A percentile compares a stretch with the other conserved stretches of the same genome.
Conservation (phyloP, 2,113 vertebrate genomes). For the Brienomyrus longianalis region DNA sequence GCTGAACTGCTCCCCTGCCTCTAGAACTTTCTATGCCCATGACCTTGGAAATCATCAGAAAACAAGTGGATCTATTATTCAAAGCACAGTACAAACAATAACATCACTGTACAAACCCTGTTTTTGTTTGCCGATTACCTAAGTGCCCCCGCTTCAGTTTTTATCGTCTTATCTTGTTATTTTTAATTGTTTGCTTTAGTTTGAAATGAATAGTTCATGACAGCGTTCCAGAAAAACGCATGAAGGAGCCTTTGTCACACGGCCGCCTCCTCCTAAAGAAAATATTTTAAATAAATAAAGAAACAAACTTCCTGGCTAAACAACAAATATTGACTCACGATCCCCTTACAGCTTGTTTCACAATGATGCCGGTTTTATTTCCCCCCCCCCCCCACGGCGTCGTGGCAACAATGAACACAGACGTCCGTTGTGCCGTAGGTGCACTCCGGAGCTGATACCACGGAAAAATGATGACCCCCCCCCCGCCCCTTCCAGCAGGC, state of each 20-base stretch:
- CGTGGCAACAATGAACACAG: constrained; percentile 45
- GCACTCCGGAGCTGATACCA: not conserved
- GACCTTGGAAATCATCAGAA: constrained; percentile 49
- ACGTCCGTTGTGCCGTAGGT: constrained; percentile 28
- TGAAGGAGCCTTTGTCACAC: constrained; percentile 55
- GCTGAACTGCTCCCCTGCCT: not conserved
- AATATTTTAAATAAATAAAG: constrained; percentile 63
- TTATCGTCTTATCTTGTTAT: constrained; percentile 65
- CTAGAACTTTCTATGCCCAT: constrained; percentile 39
- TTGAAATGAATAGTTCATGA: constrained; percentile 56
- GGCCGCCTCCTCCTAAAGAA: constrained; percentile 55
- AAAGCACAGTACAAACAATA: constrained; percentile 67
- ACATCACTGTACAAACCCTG: constrained; percentile 64
- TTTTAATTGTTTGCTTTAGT: constrained; percentile 64
- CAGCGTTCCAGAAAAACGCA: constrained; percentile 44
- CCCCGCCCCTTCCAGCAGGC: not conserved
- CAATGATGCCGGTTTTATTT: constrained; percentile 38
- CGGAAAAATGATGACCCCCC: not conserved
- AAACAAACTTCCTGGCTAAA: constrained; percentile 60
- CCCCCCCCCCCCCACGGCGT: not conserved
- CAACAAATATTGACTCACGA: constrained; percentile 51
- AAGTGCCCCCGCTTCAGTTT: constrained; percentile 44
- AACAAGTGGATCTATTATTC: constrained; percentile 50
- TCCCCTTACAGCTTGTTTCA: constrained; percentile 34
- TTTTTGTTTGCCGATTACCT: constrained; percentile 70